phyloP scores from a whole-genome alignment of 1,140 invertebrate genomes.

The Andrena cerasifolii region DNA sequence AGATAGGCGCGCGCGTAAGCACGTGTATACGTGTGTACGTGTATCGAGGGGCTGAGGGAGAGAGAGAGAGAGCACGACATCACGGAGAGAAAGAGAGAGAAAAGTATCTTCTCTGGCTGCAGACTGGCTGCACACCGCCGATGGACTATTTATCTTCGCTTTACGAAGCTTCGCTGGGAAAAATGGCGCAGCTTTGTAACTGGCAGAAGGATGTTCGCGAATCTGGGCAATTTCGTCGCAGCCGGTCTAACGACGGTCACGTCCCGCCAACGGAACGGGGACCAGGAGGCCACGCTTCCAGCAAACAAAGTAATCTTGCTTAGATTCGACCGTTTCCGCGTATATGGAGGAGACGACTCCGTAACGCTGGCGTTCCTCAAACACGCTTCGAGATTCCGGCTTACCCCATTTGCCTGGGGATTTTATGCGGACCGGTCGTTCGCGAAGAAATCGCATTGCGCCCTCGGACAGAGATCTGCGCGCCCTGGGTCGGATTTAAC shows the following conservation, averaged over 20 bases:
- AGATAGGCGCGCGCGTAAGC: background rate
- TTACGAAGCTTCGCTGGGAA: conserved; percentile 66
- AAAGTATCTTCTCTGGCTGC: conserved; percentile 43
- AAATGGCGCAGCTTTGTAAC: conserved; percentile 73
- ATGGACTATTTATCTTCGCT: conserved; percentile 72
- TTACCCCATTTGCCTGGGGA: no score
- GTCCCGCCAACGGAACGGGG: conserved; percentile 23
- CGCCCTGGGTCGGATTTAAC: no score
- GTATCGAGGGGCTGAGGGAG: conserved; percentile 32
- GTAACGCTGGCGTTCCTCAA: conserved; percentile 34
- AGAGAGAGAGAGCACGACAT: background rate
- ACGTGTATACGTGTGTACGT: conserved; percentile 3
- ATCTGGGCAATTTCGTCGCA: conserved; percentile 71
- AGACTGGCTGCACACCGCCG: conserved; percentile 55
- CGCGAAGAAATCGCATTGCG: no score
- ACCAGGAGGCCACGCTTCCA: conserved; percentile 24
- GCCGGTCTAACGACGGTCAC: conserved; percentile 66
- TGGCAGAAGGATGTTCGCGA: conserved; percentile 67
- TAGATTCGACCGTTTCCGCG: conserved; percentile 50
- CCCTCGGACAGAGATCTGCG: no score
- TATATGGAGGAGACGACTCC: conserved; percentile 47
- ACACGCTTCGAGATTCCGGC: background rate
- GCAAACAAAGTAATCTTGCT: conserved; percentile 62
- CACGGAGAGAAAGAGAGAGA: conserved; percentile 40
- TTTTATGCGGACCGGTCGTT: no score